Conservation (phyloP, 2,113 vertebrate genomes). For the Nesospiza acunhae region DNA sequence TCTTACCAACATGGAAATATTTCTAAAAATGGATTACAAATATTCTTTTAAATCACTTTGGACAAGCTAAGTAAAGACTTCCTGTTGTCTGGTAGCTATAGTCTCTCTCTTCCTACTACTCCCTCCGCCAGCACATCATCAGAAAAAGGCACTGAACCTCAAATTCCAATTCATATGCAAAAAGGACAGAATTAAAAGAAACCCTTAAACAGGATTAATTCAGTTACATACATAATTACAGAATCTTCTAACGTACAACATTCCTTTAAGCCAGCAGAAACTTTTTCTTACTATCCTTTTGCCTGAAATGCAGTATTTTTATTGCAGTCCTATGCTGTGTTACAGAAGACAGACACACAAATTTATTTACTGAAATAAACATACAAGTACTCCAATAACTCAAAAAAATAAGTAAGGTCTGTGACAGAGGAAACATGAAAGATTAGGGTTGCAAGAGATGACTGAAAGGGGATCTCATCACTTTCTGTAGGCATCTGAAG, state of each 20-base stretch:
- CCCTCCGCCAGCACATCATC: not conserved
- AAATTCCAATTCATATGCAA: not conserved
- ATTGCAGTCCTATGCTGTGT: not conserved
- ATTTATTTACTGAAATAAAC: not conserved
- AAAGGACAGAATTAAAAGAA: not conserved
- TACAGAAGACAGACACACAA: not conserved
- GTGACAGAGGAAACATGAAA: not conserved
- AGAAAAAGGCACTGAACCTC: not conserved
- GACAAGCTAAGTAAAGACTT: not conserved
- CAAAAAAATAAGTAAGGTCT: not conserved
- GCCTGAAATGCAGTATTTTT: not conserved
- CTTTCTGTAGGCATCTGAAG: not conserved
- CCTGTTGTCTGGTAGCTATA: not conserved
- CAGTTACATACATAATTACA: not conserved
- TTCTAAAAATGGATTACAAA: not conserved
- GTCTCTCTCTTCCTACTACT: not conserved
- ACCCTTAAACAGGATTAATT: not conserved
- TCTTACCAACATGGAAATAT: not conserved
- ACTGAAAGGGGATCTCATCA: not conserved
- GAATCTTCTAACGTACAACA: not conserved
- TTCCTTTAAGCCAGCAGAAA: not conserved
- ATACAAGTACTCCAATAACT: not conserved
- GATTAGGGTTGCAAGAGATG: not conserved
- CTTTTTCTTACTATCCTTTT: not conserved
- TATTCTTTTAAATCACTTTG: not conserved